These are phyloP conservation scores for Herminia tarsipennalis DNA, from an alignment of 2,888 invertebrate species.

Conservation along the genomic window DNA sequence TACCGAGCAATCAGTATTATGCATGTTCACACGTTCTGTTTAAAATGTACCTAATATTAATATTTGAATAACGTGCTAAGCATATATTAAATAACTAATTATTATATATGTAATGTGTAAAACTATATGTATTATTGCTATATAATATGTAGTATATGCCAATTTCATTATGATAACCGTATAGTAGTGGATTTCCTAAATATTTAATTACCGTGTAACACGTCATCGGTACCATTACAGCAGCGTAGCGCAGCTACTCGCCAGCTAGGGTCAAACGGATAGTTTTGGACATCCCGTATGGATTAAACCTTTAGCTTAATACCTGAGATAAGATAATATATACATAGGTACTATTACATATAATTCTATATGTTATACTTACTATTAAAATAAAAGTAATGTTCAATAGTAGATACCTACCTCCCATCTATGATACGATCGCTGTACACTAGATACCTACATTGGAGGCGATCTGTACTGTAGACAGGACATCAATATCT, in stretches of 20 bases:
- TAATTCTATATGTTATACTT: no score
- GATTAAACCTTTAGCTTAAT: no score
- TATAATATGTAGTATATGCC: constrained; percentile 36
- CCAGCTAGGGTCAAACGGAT: constrained; percentile 28
- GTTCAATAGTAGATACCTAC: no score
- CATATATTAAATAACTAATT: constrained; percentile 24
- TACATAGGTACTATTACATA: constrained; percentile 10
- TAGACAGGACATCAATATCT: constrained; percentile 5
- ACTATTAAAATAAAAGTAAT: no score
- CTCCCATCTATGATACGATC: no score
- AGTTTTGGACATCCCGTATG: constrained; percentile 14
- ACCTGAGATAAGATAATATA: no score
- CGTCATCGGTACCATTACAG: constrained; percentile 25
- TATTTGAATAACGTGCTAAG: constrained; percentile 29
- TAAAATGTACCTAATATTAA: constrained; percentile 32
- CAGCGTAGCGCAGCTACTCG: constrained; percentile 25
- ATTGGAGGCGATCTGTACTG: not conserved
- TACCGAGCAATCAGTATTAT: constrained; percentile 58
- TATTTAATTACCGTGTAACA: constrained; percentile 27
- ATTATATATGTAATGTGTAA: constrained; percentile 28
- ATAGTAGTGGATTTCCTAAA: constrained; percentile 25
- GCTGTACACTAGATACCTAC: constrained; percentile 8
- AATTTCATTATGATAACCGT: constrained; percentile 9
- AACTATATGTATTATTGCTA: constrained; percentile 30
- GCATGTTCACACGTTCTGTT: constrained; percentile 69